Conservation (phyloP, 2,113 vertebrate genomes). For the Oncorhynchus clarkii region DNA sequence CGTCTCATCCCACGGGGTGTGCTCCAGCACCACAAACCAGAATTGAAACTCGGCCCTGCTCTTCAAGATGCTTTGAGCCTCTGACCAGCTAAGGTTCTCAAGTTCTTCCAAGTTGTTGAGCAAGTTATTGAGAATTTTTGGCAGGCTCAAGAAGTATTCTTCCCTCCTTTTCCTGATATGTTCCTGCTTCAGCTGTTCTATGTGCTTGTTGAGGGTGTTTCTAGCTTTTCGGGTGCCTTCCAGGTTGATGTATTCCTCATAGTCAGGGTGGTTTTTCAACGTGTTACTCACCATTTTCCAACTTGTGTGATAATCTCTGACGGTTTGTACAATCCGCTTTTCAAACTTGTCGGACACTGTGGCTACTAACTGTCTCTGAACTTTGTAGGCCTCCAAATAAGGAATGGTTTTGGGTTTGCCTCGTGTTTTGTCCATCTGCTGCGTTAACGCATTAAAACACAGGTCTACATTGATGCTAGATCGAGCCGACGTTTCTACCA, state of each 20-base stretch:
- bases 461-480: constrained; percentile 90
- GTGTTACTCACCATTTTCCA: constrained; percentile 93
- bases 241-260: constrained; percentile 92
- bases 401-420: constrained; percentile 96
- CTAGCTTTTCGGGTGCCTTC: constrained; percentile 93
- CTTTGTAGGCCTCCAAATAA: constrained; percentile 94
- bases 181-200: constrained; percentile 93
- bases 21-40: constrained; percentile 92
- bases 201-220: constrained; percentile 93
- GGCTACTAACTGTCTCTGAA: constrained; percentile 90
- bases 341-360: constrained; percentile 91
- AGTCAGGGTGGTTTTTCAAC: constrained; percentile 91
- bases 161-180: constrained; percentile 93
- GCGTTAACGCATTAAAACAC: constrained; percentile 91
- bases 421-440: constrained; percentile 96
- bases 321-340: constrained; percentile 87
- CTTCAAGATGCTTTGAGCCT: constrained; percentile 88
- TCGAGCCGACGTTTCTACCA: constrained; percentile 92
- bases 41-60: constrained; percentile 89
- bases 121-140: constrained; percentile 91
- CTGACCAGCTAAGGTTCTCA: constrained; percentile 88
- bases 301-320: constrained; percentile 93
- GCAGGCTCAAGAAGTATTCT: constrained; percentile 93
- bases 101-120: constrained; percentile 92
- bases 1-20: constrained; percentile 94